Evolutionary conservation across 2,888 invertebrate genomes (phyloP).

Genomic region (Agrochola macilenta): DNA sequence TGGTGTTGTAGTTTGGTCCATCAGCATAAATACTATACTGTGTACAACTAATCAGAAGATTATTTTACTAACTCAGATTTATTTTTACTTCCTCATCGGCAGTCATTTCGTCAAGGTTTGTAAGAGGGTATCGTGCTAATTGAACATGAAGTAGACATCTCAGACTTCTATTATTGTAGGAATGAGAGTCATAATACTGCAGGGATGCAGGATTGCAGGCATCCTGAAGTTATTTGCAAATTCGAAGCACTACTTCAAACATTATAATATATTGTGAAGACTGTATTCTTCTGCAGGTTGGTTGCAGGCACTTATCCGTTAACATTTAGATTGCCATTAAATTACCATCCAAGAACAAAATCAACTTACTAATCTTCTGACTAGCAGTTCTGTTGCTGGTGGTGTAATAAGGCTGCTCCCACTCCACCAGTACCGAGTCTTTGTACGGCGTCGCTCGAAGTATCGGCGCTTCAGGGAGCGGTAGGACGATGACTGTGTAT

Average conservation of each 20-base stretch:
- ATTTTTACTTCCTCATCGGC: not conserved
- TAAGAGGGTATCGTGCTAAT: not conserved
- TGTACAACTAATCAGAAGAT: not conserved
- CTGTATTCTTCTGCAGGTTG: not conserved
- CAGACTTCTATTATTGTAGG: not conserved
- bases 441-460: conserved; percentile 90
- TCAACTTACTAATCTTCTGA: conserved; percentile 85
- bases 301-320: not conserved
- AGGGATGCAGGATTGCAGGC: no score
- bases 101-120: not conserved
- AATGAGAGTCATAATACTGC: no score
- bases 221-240: no score
- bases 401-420: conserved; percentile 91
- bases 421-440: conserved; percentile 91
- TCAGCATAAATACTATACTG: not conserved
- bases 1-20: not conserved
- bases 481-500: conserved; percentile 94
- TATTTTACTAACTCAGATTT: no score
- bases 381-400: conserved; percentile 76
- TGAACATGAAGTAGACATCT: not conserved
- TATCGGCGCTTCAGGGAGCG: conserved; percentile 93
- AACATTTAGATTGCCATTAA: not conserved
- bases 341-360: not conserved
- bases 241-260: no score
- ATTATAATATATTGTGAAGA: not conserved